Evolutionary conservation across 2,888 invertebrate species (phyloP), one percentile per base, ranked within the genome.

Genomic region (Cephus pygmeus): DNA sequence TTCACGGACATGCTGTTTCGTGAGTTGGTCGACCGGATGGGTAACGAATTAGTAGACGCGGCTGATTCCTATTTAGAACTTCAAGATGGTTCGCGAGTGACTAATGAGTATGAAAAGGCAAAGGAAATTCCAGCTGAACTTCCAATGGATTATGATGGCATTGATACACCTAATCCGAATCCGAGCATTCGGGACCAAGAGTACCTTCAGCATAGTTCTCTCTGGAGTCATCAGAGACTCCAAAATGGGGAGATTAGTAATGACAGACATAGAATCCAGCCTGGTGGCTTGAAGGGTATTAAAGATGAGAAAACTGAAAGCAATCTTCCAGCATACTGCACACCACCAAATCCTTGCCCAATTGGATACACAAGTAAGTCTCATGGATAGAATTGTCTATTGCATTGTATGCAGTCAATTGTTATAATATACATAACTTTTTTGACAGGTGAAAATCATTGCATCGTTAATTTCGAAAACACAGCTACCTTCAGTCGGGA

Each of bases 321-420:
- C 12, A 95, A 96, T 23, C 93, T 99, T 79, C 99, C 99, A 0
- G 98, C 99, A 33, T 99, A 99, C 92, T 99, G 99, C 92, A 98
- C 99, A 91, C 99, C 99, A 1, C 99, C 99, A 2, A 99, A 99
- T 92, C 99, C 99, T 0, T 99, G 99, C 89, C 99, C 99, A 2
- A 95, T 97, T 79, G 99, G 98, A 83, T 98, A 97, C 89, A 94
- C 95, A 81, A 95, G 97, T 96, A 92, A 91, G 86, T 83, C 73
- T 56, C 40, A 77, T 34, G 4, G 34, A 34, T 35, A 12, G 11
- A 9, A 69, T 71, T 33, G 35, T 71, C 74, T 69, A 73, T 75
- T 75, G 15, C 12, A 34, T 75, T n/a, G 1, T 73, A 11, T 34
- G 34, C 2, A 23, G 15, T 15, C 6, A 40, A 40, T 15, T 40